Evolutionary conservation across 2,888 invertebrate species (phyloP), one percentile per base, ranked within the genome.

Genomic region (Meteorus colon): DNA sequence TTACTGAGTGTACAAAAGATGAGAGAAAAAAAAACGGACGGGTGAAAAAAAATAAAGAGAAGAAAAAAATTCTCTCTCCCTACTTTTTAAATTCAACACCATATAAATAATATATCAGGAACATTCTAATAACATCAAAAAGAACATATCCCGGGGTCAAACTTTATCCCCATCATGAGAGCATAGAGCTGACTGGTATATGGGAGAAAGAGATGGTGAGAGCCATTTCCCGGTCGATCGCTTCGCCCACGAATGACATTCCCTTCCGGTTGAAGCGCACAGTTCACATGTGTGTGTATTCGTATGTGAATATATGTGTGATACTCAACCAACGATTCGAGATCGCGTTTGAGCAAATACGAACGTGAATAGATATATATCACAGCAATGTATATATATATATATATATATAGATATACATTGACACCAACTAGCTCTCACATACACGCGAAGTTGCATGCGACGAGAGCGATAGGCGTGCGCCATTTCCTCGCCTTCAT

Each of bases 171-270:
- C 60, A 31, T 31, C 29, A 70, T 10, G 62, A 16, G 48, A 34
- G 55, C 6, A 48, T 55, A 45, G 51, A 60, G 70, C n/a, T 48
- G 48, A 48, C 48, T 48, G 48, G 48, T 48, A n/a, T 16, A 48
- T 48, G 48, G n/a, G 48, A 16, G 48, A n/a, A 48, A 48, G n/a
- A 48, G n/a, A 48, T 48, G 66, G 51, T 65, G 48, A 69, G 74
- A 72, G 62, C 77, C 69, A 80, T 80, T 79, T 80, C 76, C 77
- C 75, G 80, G 79, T 80, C 78, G 78, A 80, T 80, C 76, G 77
- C 70, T 70, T 80, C 77, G 59, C 60, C 70, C 63, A 67, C 74
- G 71, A 80, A 79, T 76, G 80, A 78, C 77, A 75, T 76, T 69
- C 74, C 48, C 78, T 76, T 78, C 77, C 78, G 80, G 66, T 74